phyloP scores from a whole-genome alignment of 1,140 invertebrate species.

The Dreissena rostriformis region DNA sequence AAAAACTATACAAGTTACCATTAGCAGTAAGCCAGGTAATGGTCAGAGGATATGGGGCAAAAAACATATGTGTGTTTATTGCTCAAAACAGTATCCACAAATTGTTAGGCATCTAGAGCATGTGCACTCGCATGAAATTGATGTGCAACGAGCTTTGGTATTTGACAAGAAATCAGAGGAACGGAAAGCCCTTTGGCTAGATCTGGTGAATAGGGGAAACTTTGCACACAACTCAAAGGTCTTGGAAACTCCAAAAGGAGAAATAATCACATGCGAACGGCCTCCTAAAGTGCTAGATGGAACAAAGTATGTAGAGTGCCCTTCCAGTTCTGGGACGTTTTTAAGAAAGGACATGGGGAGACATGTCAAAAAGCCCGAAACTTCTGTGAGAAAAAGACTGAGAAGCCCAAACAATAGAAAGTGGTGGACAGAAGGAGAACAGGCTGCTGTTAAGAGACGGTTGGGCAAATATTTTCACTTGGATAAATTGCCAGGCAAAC shows the following conservation, averaged over 20 bases:
- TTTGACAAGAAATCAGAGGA: conserved; percentile 19
- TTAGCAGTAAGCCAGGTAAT: not conserved
- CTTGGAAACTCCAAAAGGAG: conserved; percentile 12
- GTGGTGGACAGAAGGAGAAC: not conserved
- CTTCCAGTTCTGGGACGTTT: conserved; percentile 16
- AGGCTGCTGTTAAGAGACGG: not conserved
- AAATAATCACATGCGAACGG: conserved; percentile 32
- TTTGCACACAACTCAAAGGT: conserved; percentile 35
- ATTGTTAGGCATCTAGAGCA: conserved; percentile 33
- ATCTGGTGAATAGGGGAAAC: conserved; percentile 22
- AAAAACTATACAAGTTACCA: too few relatives aligned
- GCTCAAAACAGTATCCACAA: conserved; percentile 20
- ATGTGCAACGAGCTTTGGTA: conserved; percentile 41
- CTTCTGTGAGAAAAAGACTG: not conserved
- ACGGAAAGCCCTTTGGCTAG: conserved; percentile 29
- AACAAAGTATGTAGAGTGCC: conserved; percentile 16
- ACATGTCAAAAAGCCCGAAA: conserved; percentile 20
- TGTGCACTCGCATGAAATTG: conserved; percentile 19
- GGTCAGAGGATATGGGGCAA: conserved; percentile 37
- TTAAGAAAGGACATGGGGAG: not conserved
- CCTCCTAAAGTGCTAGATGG: not conserved
- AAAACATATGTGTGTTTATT: conserved; percentile 34
- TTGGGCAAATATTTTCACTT: conserved; percentile 29
- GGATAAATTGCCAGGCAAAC: conserved; percentile 11
- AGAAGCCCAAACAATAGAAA: not conserved